phyloP scores from a whole-genome alignment of 2,113 vertebrate species.

The Limanda limanda region DNA sequence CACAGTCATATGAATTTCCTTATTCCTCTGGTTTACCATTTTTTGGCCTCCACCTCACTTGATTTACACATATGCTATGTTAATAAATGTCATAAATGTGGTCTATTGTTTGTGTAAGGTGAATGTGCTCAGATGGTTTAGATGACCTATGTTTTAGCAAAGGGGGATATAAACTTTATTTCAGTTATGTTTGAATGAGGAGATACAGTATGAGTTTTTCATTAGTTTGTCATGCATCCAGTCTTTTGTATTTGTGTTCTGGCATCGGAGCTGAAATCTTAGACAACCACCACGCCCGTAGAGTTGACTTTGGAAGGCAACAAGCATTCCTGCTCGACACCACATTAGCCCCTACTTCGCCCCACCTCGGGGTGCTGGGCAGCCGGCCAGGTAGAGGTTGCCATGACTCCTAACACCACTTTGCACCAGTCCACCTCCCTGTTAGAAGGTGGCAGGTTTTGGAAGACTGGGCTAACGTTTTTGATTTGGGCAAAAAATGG shows the following conservation, averaged over 20 bases:
- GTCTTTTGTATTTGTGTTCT: conserved; percentile 72
- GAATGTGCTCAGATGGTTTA: neutral
- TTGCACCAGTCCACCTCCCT: conserved; percentile 31
- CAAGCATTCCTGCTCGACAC: conserved; percentile 89
- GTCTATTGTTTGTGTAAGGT: conserved; percentile 11
- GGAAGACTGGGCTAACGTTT: conserved; percentile 88
- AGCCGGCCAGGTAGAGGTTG: conserved; percentile 95
- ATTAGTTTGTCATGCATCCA: conserved; percentile 22
- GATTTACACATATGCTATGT: neutral
- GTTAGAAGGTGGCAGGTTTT: conserved; percentile 90
- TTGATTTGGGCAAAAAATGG: conserved; percentile 93
- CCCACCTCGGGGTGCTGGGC: conserved; percentile 89
- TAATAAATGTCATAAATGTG: conserved; percentile 4
- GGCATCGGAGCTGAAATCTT: conserved; percentile 85
- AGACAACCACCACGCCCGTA: conserved; percentile 86
- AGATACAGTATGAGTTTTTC: neutral
- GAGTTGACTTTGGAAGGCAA: conserved; percentile 91
- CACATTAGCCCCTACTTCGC: conserved; percentile 89
- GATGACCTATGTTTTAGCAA: neutral
- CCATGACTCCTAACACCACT: conserved; percentile 92
- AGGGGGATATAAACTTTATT: neutral
- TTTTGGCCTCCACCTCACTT: neutral
- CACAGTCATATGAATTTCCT: neutral
- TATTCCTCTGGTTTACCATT: neutral
- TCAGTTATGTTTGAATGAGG: neutral